Evolutionary conservation across 2,888 invertebrate genomes (phyloP).

Genomic region (Tenthredo amoena): DNA sequence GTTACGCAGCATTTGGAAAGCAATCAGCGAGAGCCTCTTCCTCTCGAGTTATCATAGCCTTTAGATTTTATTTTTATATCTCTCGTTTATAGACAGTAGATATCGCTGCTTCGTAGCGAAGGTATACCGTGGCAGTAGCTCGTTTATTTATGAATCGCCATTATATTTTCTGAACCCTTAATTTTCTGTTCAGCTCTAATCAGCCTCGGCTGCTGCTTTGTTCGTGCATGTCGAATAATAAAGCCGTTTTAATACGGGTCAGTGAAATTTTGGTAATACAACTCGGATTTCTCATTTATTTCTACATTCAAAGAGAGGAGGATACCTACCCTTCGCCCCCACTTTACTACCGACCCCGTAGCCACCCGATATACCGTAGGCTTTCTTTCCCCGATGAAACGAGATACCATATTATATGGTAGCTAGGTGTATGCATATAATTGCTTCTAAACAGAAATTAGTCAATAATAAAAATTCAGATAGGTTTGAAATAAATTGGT

Average conservation of each 20-base stretch:
- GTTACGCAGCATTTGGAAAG: neutral
- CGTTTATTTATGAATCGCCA: constrained; percentile 20
- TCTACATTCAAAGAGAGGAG: neutral
- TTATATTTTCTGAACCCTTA: constrained; percentile 21
- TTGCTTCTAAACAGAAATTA: neutral
- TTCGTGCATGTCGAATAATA: constrained; percentile 15
- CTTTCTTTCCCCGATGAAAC: neutral
- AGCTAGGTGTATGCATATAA: neutral
- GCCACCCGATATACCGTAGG: neutral
- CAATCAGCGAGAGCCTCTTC: neutral
- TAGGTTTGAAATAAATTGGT: too few species aligned
- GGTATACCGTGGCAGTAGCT: neutral
- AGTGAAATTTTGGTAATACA: constrained; percentile 32
- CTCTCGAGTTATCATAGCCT: neutral
- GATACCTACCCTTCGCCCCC: neutral
- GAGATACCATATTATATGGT: neutral
- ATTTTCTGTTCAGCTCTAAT: neutral
- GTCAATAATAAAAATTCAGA: neutral
- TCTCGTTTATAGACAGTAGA: neutral
- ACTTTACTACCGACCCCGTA: neutral
- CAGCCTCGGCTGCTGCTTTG: neutral
- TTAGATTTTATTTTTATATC: neutral
- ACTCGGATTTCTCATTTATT: constrained; percentile 35
- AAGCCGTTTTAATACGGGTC: constrained; percentile 43
- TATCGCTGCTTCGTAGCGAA: neutral